A percentile compares a stretch with the other conserved stretches of the same genome.
Conservation (phyloP, 37 sponge, comb jelly and placozoan species). For the Beroe forskalii region DNA sequence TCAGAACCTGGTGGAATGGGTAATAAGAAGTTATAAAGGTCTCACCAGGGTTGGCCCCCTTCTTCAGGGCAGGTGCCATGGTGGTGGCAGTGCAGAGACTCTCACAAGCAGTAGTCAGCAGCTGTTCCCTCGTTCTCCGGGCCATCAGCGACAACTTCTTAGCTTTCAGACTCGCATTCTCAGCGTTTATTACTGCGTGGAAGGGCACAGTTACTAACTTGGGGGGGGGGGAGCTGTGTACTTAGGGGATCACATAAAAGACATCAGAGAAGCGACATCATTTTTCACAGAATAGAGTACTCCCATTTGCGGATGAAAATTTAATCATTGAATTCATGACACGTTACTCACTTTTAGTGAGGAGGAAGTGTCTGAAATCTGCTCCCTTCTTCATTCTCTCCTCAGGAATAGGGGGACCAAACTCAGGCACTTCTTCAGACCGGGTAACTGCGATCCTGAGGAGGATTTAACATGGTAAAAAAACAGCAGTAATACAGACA, state of each 20-base stretch:
- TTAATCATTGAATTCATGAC: neutral
- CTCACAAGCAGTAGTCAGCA: conserved; percentile 65
- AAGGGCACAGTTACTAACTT: no score
- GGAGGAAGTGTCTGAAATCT: conserved; percentile 81
- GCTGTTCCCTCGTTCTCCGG: conserved; percentile 76
- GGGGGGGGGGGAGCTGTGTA: no score
- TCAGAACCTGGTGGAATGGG: no score
- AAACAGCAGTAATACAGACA: no score
- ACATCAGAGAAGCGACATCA: no score
- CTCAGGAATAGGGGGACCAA: conserved; percentile 83
- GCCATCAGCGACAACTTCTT: conserved; percentile 83
- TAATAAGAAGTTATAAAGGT: no score
- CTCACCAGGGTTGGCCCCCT: neutral
- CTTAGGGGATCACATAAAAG: no score
- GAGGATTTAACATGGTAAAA: no score
- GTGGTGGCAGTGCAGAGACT: neutral
- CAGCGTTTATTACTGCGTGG: conserved; percentile 90
- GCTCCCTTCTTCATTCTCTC: conserved; percentile 79
- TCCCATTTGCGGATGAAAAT: neutral
- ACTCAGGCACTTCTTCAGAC: conserved; percentile 78
- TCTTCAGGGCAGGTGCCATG: neutral
- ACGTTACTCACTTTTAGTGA: conserved; percentile 90
- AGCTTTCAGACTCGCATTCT: conserved; percentile 84
- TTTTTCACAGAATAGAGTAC: neutral
- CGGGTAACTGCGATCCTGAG: conserved; percentile 86